Percentiles rank a stretch among this genome's conserved stretches.
These are phyloP conservation scores for Ectropis crepuscularia DNA, from an alignment of 2,888 invertebrate genomes.

Conservation along the genomic window DNA sequence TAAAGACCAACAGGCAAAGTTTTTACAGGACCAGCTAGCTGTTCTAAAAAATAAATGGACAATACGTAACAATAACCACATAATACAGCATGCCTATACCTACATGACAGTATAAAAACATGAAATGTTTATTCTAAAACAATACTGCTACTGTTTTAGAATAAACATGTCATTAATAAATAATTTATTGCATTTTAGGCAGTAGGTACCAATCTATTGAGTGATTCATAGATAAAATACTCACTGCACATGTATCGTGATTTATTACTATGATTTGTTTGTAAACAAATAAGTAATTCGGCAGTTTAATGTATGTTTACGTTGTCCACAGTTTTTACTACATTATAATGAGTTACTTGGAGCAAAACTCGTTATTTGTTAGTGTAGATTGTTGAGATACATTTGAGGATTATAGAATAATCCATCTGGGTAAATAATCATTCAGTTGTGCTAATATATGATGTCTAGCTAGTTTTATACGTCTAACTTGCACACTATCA, in stretches of 20 bases:
- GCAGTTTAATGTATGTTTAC: slow-evolving; percentile 12
- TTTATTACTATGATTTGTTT: slow-evolving; percentile 37
- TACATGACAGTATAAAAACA: too few species aligned
- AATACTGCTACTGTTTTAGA: too few species aligned
- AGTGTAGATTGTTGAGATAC: neutral
- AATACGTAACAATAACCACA: too few species aligned
- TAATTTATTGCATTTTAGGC: slow-evolving; percentile 14
- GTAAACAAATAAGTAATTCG: slow-evolving; percentile 35
- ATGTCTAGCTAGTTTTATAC: slow-evolving; percentile 2
- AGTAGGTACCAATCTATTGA: slow-evolving; percentile 3
- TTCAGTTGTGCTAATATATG: slow-evolving; percentile 15
- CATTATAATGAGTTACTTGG: neutral
- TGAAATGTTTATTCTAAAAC: too few species aligned
- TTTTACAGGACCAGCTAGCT: too few species aligned
- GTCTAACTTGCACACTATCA: slow-evolving; percentile 18
- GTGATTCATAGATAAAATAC: slow-evolving; percentile 21
- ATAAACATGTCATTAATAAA: slow-evolving; percentile 3
- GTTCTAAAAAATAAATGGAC: too few species aligned
- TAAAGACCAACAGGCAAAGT: too few species aligned
- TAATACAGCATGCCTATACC: too few species aligned
- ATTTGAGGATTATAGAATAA: slow-evolving; percentile 7
- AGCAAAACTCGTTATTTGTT: neutral
- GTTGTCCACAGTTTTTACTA: slow-evolving; percentile 1
- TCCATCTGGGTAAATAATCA: slow-evolving; percentile 25
- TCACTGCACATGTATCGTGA: slow-evolving; percentile 21